Conservation (phyloP, 2,113 vertebrate genomes). For the Thamnophis sirtalis region DNA sequence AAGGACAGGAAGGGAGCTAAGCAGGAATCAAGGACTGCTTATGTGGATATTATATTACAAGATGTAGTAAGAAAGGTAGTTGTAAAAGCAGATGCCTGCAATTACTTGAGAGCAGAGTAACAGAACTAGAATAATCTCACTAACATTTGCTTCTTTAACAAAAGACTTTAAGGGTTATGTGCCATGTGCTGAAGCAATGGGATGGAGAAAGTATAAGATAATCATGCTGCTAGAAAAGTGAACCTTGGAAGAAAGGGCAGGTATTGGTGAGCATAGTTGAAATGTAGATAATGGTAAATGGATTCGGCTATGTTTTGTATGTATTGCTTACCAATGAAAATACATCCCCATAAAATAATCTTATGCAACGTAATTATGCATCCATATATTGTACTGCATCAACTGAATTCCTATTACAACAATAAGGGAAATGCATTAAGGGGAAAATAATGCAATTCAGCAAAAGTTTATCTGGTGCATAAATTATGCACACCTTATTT, state of each 20-base stretch:
- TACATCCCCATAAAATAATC: constrained; percentile 40
- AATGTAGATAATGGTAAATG: constrained; percentile 12
- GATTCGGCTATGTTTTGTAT: constrained; percentile 12
- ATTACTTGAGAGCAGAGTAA: not conserved
- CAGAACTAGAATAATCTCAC: too few species aligned
- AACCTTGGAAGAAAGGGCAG: not conserved
- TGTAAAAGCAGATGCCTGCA: not conserved
- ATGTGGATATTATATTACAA: not conserved
- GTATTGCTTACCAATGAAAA: constrained; percentile 42
- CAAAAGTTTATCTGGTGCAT: constrained; percentile 58
- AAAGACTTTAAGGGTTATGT: not conserved
- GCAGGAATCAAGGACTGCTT: not conserved
- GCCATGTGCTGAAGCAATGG: not conserved
- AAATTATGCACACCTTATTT: constrained; percentile 65
- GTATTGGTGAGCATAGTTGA: not conserved
- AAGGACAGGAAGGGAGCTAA: not conserved
- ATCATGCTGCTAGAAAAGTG: not conserved
- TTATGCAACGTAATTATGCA: constrained; percentile 58
- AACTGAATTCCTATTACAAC: constrained; percentile 58
- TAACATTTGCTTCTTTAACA: not conserved
- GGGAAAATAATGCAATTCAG: constrained; percentile 58
- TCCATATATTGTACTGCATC: constrained; percentile 50
- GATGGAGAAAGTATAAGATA: not conserved
- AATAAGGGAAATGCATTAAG: constrained; percentile 54
- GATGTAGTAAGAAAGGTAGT: not conserved